These are phyloP conservation scores for Psammodynastes pulverulentus DNA, from an alignment of 2,113 vertebrate species.

Conservation along the genomic window DNA sequence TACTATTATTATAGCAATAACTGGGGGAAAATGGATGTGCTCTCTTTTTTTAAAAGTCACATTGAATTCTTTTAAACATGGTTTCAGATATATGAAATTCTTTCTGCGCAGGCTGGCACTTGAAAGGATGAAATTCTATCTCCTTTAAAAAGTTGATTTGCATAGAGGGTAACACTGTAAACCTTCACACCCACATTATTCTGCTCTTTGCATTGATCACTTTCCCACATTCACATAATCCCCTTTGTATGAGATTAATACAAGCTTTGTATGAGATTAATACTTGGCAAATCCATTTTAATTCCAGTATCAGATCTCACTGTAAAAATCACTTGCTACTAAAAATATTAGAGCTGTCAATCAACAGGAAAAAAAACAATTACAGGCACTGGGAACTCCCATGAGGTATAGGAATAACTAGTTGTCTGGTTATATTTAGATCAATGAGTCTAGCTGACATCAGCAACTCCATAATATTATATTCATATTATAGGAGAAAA, in stretches of 20 bases:
- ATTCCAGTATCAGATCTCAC: not conserved
- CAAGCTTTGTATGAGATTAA: not conserved
- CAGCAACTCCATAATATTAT: not conserved
- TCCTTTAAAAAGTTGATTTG: not conserved
- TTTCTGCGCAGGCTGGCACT: not conserved
- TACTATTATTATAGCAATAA: conserved; percentile 14
- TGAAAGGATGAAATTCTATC: not conserved
- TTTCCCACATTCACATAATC: not conserved
- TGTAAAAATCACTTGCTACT: not conserved
- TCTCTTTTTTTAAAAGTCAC: not conserved
- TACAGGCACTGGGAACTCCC: not conserved
- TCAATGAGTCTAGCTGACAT: not conserved
- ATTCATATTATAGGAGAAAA: not conserved
- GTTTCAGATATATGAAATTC: not conserved
- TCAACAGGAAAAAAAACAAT: not conserved
- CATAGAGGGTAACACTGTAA: too few species aligned
- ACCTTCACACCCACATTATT: not conserved
- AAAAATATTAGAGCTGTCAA: not conserved
- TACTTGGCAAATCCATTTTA: not conserved
- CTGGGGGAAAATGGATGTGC: not conserved
- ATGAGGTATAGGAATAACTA: not conserved
- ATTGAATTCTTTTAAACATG: not conserved
- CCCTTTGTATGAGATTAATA: not conserved
- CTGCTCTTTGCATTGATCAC: not conserved
- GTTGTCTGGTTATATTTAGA: not conserved